phyloP scores from a whole-genome alignment of 2,888 invertebrate species.

The Agrenia bidenticulata region DNA sequence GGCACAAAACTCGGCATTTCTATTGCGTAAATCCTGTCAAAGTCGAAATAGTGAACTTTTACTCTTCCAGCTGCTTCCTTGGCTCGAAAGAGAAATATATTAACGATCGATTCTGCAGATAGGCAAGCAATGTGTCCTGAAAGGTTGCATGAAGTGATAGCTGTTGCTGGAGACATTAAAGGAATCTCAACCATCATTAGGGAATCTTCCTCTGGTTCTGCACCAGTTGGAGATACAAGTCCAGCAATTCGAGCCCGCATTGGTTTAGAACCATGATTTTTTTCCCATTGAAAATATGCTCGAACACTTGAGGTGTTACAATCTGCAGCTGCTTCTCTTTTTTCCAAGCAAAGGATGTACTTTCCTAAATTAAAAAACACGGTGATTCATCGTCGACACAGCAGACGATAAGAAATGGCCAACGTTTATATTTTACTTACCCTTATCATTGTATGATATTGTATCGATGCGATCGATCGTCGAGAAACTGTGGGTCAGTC shows the following conservation, averaged over 20 bases:
- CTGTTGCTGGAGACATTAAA: constrained; percentile 50
- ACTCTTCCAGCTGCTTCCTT: constrained; percentile 48
- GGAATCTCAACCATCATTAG: constrained; percentile 57
- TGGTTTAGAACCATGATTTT: constrained; percentile 56
- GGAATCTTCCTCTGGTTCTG: constrained; percentile 61
- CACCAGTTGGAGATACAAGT: constrained; percentile 70
- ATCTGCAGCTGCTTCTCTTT: constrained; percentile 27
- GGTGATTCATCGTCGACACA: not conserved
- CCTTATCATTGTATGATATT: constrained; percentile 67
- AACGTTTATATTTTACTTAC: constrained; percentile 55
- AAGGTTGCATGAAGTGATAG: constrained; percentile 43
- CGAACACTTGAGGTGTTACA: constrained; percentile 61
- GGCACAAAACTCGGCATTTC: constrained; percentile 41
- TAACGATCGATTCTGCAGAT: constrained; percentile 42
- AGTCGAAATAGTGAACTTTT: constrained; percentile 49
- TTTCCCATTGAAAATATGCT: constrained; percentile 74
- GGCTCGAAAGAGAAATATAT: constrained; percentile 47
- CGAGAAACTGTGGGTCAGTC: constrained; percentile 60
- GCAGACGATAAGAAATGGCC: not conserved
- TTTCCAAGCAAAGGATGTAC: constrained; percentile 67
- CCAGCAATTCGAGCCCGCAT: constrained; percentile 73
- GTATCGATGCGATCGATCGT: constrained; percentile 72
- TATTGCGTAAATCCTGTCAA: constrained; percentile 47
- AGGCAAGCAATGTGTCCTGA: constrained; percentile 47
- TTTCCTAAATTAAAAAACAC: constrained; percentile 58